These are phyloP conservation scores for Progne subis DNA, from an alignment of 2,113 vertebrate genomes.

Conservation along the genomic window DNA sequence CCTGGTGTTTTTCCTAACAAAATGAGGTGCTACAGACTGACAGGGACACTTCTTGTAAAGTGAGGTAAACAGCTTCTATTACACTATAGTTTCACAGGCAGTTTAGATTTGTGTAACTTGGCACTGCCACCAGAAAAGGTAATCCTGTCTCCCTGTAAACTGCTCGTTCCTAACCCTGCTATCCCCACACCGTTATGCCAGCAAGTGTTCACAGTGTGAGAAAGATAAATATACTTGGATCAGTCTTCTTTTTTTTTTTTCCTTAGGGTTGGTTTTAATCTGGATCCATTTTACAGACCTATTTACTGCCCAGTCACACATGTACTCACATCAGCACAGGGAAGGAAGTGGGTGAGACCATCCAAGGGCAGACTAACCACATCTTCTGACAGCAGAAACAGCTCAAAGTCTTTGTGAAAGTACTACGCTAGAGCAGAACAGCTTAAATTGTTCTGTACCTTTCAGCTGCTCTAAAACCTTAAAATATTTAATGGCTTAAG, in stretches of 20 bases:
- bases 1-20: conserved; percentile 27
- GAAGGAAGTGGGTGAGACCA: background rate
- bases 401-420: background rate
- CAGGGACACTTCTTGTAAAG: conserved; percentile 11
- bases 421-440: background rate
- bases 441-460: background rate
- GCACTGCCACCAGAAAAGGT: conserved; percentile 25
- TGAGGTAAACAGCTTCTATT: conserved; percentile 54
- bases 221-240: background rate
- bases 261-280: background rate
- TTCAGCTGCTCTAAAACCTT: background rate
- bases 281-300: background rate
- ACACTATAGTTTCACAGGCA: conserved; percentile 31
- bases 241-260: background rate
- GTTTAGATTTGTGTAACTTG: conserved; percentile 52
- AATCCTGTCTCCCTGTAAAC: conserved; percentile 39
- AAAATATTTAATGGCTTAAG: background rate
- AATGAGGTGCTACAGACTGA: conserved; percentile 56
- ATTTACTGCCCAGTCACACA: background rate
- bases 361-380: background rate
- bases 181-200: background rate
- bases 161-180: conserved; percentile 16
- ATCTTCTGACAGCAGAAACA: background rate
- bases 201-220: background rate
- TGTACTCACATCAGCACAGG: background rate